Conservation (phyloP, 2,888 invertebrate species). For the Elysia crispata region DNA sequence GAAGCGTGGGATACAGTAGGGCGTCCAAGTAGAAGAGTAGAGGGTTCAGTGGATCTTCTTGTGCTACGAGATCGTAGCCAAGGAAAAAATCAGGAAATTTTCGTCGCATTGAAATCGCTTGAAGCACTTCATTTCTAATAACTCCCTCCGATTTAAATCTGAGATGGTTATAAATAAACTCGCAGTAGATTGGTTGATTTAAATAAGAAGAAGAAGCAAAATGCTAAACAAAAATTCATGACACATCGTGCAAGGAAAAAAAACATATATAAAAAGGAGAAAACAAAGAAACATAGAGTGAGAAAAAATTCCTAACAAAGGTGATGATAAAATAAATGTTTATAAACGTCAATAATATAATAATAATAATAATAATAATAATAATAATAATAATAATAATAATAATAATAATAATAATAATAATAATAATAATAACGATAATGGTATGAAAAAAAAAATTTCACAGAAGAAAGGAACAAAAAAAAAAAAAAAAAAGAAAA, state of each 20-base stretch:
- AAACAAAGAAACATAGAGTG: not conserved
- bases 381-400: slow-evolving; percentile 28
- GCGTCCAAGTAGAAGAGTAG: slow-evolving; percentile 67
- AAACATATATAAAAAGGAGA: not conserved
- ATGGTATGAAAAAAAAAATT: too few relatives aligned
- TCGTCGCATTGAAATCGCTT: slow-evolving; percentile 56
- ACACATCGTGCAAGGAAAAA: not conserved
- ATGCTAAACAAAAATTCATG: too few relatives aligned
- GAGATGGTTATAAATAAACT: not conserved
- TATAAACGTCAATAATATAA: not conserved
- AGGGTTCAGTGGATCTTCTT: slow-evolving; percentile 48
- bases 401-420: slow-evolving; percentile 26
- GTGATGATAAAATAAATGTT: not conserved
- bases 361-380: slow-evolving; percentile 26
- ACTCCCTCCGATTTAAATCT: slow-evolving; percentile 47
- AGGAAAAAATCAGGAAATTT: slow-evolving; percentile 64
- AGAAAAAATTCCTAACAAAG: not conserved
- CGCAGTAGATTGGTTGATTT: not conserved
- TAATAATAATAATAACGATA: slow-evolving; percentile 24
- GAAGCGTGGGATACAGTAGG: slow-evolving; percentile 65
- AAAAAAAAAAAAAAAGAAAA: not conserved
- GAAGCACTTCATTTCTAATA: slow-evolving; percentile 56
- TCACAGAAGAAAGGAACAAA: too few relatives aligned
- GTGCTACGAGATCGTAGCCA: slow-evolving; percentile 43
- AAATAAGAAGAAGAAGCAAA: too few relatives aligned